Evolutionary conservation across 2,113 vertebrate species (phyloP).

Genomic region (Meriones unguiculatus): DNA sequence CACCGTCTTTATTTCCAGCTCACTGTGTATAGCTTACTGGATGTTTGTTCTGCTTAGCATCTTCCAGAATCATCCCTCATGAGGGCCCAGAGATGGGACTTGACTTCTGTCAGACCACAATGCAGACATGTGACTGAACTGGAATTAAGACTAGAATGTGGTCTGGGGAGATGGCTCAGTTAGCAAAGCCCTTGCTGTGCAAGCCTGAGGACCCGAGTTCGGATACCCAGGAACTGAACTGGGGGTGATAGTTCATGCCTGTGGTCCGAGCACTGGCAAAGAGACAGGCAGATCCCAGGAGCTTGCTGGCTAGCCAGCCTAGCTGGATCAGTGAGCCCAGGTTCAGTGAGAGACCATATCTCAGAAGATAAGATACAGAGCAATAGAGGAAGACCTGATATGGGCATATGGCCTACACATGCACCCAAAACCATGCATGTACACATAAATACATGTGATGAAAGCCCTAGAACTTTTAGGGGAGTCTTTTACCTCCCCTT

Average conservation of each 20-base stretch:
- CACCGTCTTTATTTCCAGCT: not conserved
- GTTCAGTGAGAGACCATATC: not conserved
- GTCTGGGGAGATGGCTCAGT: not conserved
- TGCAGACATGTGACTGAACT: not conserved
- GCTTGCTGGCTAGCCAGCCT: not conserved
- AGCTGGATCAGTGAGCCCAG: not conserved
- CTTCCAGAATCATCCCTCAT: not conserved
- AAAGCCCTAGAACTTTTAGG: not conserved
- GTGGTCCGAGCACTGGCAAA: not conserved
- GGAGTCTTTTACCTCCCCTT: not conserved
- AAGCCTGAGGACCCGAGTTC: not conserved
- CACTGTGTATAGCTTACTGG: accelerated
- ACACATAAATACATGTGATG: not conserved
- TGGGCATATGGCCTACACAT: no score
- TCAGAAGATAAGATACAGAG: not conserved
- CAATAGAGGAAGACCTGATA: not conserved
- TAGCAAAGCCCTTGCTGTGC: not conserved
- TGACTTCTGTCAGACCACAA: not conserved
- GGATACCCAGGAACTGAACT: not conserved
- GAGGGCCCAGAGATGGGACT: not conserved
- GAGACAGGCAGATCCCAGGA: not conserved
- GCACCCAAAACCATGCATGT: not conserved
- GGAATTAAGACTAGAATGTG: not conserved
- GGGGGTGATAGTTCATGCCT: not conserved
- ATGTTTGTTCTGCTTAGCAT: not conserved